These are phyloP conservation scores for Halocaridina rubra DNA, from an alignment of 2,888 invertebrate genomes.

Conservation along the genomic window DNA sequence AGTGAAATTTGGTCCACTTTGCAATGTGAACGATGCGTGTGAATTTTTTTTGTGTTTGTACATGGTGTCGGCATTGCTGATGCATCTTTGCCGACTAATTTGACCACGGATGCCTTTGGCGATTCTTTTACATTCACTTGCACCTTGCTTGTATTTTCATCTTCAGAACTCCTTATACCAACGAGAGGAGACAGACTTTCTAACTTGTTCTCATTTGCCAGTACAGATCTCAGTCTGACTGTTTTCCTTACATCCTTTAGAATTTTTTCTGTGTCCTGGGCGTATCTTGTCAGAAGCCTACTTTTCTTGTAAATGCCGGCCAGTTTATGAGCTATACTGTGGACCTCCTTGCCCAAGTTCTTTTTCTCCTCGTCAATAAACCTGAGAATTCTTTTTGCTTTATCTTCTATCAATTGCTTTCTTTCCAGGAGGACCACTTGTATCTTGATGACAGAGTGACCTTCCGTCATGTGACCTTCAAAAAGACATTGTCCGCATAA, in stretches of 20 bases:
- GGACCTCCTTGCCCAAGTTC: neutral
- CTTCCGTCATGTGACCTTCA: conserved; percentile 11
- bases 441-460: conserved; percentile 5
- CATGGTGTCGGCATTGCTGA: neutral
- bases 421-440: neutral
- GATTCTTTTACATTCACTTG: neutral
- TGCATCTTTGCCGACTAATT: neutral
- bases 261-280: neutral
- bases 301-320: neutral
- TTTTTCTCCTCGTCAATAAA: conserved; percentile 1
- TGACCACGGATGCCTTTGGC: neutral
- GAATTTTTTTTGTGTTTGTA: neutral
- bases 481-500: conserved; percentile 18
- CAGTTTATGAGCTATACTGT: conserved; percentile 18
- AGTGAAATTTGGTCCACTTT: neutral
- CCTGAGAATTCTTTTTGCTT: neutral
- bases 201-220: conserved; percentile 11
- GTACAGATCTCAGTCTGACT: neutral
- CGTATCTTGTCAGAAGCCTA: neutral
- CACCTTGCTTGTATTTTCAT: neutral
- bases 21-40: neutral
- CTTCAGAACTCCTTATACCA: neutral
- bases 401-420: neutral
- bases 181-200: neutral
- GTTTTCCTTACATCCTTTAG: conserved; percentile 18